These are phyloP conservation scores for Pollachius pollachius DNA, from an alignment of 2,113 vertebrate genomes.

Conservation along the genomic window DNA sequence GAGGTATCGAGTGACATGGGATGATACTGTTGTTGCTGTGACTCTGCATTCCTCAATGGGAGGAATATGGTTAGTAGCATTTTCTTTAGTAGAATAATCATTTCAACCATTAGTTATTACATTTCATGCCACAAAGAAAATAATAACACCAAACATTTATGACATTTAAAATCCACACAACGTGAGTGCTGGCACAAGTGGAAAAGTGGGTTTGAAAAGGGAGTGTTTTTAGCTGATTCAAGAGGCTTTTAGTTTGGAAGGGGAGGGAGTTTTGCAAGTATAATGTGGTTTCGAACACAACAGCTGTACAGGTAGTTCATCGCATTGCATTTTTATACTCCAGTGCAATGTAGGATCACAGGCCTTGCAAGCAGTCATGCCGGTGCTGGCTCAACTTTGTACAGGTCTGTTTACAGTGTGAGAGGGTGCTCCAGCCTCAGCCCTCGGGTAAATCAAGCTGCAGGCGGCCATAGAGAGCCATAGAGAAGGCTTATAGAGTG, in stretches of 20 bases:
- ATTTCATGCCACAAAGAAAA: slow-evolving; percentile 29
- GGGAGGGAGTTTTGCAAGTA: not conserved
- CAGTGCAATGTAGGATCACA: not conserved
- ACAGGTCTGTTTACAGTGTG: slow-evolving; percentile 6
- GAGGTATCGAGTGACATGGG: slow-evolving; percentile 52
- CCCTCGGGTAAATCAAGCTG: slow-evolving; percentile 12
- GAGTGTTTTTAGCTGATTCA: slow-evolving; percentile 31
- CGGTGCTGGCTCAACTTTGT: not conserved
- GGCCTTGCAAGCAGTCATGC: too few species aligned
- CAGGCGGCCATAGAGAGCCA: not conserved
- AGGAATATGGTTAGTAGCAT: slow-evolving; percentile 36
- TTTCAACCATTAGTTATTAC: slow-evolving; percentile 49
- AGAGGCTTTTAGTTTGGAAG: slow-evolving; percentile 18
- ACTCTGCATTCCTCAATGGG: slow-evolving; percentile 10
- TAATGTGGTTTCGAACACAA: not conserved
- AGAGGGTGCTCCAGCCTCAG: slow-evolving; percentile 16
- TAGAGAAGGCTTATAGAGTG: slow-evolving; percentile 8
- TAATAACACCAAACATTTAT: not conserved
- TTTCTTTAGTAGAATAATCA: slow-evolving; percentile 9
- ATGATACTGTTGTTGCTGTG: slow-evolving; percentile 54
- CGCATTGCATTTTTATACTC: not conserved
- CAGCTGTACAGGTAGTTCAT: not conserved
- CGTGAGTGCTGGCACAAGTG: slow-evolving; percentile 52
- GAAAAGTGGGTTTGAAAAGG: slow-evolving; percentile 37
- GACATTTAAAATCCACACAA: slow-evolving; percentile 41